Evolutionary conservation across 2,888 invertebrate species (phyloP).

Genomic region (Troides oblongomaculatus): DNA sequence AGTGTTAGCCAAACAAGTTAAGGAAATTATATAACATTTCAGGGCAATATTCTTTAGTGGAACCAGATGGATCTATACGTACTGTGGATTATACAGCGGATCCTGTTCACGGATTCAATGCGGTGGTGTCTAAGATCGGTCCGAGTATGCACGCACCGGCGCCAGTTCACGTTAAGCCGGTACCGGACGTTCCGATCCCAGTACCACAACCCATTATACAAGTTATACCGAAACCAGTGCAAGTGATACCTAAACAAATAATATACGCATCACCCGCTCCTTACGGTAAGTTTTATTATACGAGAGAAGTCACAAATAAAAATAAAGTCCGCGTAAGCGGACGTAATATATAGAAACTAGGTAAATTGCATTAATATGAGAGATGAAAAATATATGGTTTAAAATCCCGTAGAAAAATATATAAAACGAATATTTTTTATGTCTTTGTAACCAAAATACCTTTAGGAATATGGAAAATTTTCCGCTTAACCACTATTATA

Average conservation of each 20-base stretch:
- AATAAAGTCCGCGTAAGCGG: no score
- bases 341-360: no score
- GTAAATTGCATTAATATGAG: no score
- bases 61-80: conserved; percentile 75
- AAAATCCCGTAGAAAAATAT: no score
- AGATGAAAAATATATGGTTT: no score
- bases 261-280: conserved; percentile 47
- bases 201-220: conserved; percentile 44
- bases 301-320: no score
- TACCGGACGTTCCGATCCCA: conserved; percentile 11
- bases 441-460: no score
- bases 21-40: conserved; percentile 34
- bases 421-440: no score
- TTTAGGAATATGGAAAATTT: no score
- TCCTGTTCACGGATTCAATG: conserved; percentile 79
- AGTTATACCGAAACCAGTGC: conserved; percentile 53
- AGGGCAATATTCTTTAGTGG: conserved; percentile 77
- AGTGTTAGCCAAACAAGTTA: no score
- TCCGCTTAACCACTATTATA: no score
- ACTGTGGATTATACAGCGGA: conserved; percentile 81
- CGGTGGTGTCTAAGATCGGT: conserved; percentile 75
- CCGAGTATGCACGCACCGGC: conserved; percentile 68
- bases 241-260: conserved; percentile 52
- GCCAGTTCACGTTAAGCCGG: conserved; percentile 38
- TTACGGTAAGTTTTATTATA: conserved; percentile 44